A percentile compares a stretch with the other conserved stretches of the same genome.
These are phyloP conservation scores for Drosophila mettleri DNA, from an alignment of 2,888 invertebrate species.

Conservation along the genomic window DNA sequence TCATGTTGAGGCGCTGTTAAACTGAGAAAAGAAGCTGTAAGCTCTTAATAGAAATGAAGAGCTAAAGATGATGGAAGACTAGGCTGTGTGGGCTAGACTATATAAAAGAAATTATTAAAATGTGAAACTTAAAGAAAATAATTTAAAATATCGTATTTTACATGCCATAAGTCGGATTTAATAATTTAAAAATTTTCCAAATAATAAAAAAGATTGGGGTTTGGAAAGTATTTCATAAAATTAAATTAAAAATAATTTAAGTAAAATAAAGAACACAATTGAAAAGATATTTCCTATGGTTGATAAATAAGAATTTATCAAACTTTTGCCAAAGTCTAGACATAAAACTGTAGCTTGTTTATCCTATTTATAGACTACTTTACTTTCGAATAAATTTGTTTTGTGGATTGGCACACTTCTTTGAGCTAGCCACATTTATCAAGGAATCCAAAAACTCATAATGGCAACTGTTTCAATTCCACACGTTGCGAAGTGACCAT, in stretches of 20 bases:
- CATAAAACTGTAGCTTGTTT: neutral
- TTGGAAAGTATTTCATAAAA: too few species aligned
- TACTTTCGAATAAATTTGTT: neutral
- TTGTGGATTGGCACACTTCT: constrained; percentile 27
- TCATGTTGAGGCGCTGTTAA: constrained; percentile 32
- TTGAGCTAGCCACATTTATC: constrained; percentile 15
- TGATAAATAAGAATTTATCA: too few species aligned
- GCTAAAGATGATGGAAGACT: neutral
- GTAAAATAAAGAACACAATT: too few species aligned
- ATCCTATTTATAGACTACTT: too few species aligned
- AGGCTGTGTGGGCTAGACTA: too few species aligned
- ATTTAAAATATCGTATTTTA: too few species aligned
- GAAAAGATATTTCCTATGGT: too few species aligned
- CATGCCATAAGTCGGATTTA: too few species aligned
- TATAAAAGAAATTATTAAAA: too few species aligned
- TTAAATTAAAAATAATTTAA: neutral
- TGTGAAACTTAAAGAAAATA: too few species aligned
- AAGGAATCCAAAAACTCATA: constrained; percentile 14
- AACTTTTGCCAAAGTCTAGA: neutral
- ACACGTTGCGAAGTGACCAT: constrained; percentile 15
- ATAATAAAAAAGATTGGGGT: too few species aligned
- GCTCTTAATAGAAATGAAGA: neutral
- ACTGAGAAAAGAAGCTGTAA: neutral
- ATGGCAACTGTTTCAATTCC: constrained; percentile 34
- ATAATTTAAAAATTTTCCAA: too few species aligned